These are phyloP conservation scores for Buceros bicornis DNA, from an alignment of 2,797 vertebrate genomes.

Conservation along the genomic window DNA sequence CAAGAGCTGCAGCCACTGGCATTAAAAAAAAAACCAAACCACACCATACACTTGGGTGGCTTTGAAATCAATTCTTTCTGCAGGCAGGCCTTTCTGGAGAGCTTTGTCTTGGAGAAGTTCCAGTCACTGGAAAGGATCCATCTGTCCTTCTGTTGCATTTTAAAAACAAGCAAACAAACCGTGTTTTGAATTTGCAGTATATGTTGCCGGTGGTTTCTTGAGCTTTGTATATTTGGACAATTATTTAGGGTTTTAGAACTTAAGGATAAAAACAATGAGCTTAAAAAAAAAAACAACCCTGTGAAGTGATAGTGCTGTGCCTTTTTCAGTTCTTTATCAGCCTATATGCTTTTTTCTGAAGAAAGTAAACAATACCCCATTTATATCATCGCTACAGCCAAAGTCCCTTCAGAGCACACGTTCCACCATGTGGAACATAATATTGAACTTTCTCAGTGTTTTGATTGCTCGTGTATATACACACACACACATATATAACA, in stretches of 20 bases:
- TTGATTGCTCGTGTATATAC: conserved; percentile 72
- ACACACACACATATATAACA: conserved; percentile 71
- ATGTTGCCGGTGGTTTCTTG: conserved; percentile 80
- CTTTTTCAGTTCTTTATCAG: conserved; percentile 83
- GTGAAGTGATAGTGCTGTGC: conserved; percentile 93
- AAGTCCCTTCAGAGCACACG: conserved; percentile 91
- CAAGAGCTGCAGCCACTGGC: not conserved
- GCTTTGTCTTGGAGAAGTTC: not conserved
- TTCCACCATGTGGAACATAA: conserved; percentile 85
- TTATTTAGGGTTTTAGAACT: conserved; percentile 85
- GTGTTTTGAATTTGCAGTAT: conserved; percentile 78
- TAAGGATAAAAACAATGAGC: conserved; percentile 75
- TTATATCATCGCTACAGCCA: conserved; percentile 91
- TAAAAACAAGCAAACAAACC: conserved; percentile 59
- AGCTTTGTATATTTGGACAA: conserved; percentile 87
- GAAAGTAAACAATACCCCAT: conserved; percentile 81
- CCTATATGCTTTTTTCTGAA: conserved; percentile 81
- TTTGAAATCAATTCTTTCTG: not conserved
- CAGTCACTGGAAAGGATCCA: conserved; percentile 45
- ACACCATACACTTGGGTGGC: not conserved
- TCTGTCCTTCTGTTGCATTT: conserved; percentile 63
- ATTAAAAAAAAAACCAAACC: not conserved
- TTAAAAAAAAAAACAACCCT: conserved; percentile 76
- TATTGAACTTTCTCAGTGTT: conserved; percentile 64
- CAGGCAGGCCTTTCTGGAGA: not conserved